phyloP scores from a whole-genome alignment of 2,797 vertebrate genomes.

The Acridotheres tristis region DNA sequence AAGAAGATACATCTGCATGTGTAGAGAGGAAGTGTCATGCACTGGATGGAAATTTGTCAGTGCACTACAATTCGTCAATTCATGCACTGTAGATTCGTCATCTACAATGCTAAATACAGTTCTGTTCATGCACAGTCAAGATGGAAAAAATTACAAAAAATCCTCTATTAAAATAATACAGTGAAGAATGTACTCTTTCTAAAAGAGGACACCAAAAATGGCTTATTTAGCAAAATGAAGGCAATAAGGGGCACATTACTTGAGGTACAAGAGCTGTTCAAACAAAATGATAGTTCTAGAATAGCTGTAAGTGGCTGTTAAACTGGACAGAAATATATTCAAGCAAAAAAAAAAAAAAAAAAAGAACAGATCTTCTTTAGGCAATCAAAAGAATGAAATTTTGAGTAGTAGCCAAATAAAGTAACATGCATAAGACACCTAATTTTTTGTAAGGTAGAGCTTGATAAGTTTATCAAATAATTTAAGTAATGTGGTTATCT shows the following conservation, averaged over 20 bases:
- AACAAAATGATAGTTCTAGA: background rate
- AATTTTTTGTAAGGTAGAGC: background rate
- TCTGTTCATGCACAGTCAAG: background rate
- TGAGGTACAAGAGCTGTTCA: background rate
- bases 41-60: background rate
- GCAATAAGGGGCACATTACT: background rate
- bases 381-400: background rate
- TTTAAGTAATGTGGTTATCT: background rate
- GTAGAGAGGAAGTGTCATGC: background rate
- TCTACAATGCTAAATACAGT: background rate
- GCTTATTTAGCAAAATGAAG: background rate
- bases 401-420: background rate
- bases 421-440: background rate
- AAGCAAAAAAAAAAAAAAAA: background rate
- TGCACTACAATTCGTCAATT: background rate
- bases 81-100: background rate
- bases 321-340: background rate
- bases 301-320: background rate
- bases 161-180: background rate
- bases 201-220: background rate
- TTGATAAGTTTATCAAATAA: background rate
- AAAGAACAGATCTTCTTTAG: background rate
- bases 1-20: background rate
- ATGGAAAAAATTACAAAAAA: background rate
- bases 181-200: background rate